Evolutionary conservation across 2,888 invertebrate species (phyloP).

Genomic region (Cantharis rufa): DNA sequence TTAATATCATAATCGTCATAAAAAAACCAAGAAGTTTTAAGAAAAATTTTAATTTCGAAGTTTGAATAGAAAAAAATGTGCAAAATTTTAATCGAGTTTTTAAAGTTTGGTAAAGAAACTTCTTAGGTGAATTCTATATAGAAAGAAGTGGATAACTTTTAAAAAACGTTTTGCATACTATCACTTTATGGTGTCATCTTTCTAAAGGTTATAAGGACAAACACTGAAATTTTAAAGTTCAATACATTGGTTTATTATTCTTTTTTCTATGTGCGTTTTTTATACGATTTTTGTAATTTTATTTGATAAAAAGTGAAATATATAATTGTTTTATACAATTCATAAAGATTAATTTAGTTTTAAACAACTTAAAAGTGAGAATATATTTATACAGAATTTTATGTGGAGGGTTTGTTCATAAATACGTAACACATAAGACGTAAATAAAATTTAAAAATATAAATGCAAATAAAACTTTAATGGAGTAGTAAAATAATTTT

Average conservation of each 20-base stretch:
- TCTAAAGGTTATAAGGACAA: conserved; percentile 8
- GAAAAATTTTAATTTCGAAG: conserved; percentile 14
- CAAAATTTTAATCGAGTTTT: conserved; percentile 23
- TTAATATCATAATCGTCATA: conserved; percentile 1
- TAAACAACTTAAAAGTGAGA: too few relatives aligned
- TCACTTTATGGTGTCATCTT: conserved; percentile 15
- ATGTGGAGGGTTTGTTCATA: too few relatives aligned
- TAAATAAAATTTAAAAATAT: too few relatives aligned
- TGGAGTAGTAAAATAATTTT: too few relatives aligned
- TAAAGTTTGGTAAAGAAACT: conserved; percentile 8
- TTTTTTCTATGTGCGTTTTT: background rate
- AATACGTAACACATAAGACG: too few relatives aligned
- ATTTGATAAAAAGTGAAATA: too few relatives aligned
- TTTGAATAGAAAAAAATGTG: conserved; percentile 14
- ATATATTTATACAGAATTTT: too few relatives aligned
- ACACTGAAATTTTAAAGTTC: conserved; percentile 4
- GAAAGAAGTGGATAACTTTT: conserved; percentile 3
- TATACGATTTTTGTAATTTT: too few relatives aligned
- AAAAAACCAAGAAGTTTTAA: conserved; percentile 6
- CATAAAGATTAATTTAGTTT: too few relatives aligned
- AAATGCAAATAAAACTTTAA: too few relatives aligned
- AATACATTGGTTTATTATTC: background rate
- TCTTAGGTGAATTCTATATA: background rate
- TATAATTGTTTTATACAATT: too few relatives aligned
- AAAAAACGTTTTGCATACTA: conserved; percentile 18